Percentiles rank a stretch among this genome's conserved stretches.
Evolutionary conservation across 2,797 vertebrate genomes (phyloP).

Genomic region (Antennarius maculatus): DNA sequence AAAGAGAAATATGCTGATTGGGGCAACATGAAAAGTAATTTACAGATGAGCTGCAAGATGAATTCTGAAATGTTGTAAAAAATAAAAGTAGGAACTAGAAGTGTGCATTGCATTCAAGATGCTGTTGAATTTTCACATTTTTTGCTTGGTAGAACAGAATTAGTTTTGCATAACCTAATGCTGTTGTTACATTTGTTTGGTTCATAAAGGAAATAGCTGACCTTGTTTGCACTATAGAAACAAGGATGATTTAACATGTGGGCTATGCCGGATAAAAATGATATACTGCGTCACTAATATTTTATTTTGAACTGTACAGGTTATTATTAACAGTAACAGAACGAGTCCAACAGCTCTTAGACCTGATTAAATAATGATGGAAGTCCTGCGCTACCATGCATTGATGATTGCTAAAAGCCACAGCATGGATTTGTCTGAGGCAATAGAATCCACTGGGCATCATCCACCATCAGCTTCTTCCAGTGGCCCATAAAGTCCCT

Average conservation of each 20-base stretch:
- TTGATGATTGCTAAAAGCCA: slow-evolving; percentile 35
- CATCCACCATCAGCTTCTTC: slow-evolving; percentile 26
- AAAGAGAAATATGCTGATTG: slow-evolving; percentile 18
- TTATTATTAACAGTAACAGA: slow-evolving; percentile 26
- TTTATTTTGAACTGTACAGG: slow-evolving; percentile 13
- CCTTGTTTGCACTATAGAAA: background rate
- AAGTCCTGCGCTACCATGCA: slow-evolving; percentile 11
- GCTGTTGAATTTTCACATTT: slow-evolving; percentile 18
- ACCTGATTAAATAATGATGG: slow-evolving; percentile 40
- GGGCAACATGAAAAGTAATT: slow-evolving; percentile 17
- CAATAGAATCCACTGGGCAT: slow-evolving; percentile 21
- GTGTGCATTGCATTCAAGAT: slow-evolving; percentile 4
- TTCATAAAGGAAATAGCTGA: slow-evolving; percentile 12
- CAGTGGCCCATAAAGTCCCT: slow-evolving; percentile 17
- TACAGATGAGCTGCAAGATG: slow-evolving; percentile 27
- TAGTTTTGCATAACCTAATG: background rate
- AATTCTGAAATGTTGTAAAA: slow-evolving; percentile 30
- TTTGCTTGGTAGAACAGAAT: slow-evolving; percentile 9
- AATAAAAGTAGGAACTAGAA: slow-evolving; percentile 11
- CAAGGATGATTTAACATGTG: slow-evolving; percentile 32
- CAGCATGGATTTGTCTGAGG: slow-evolving; percentile 16
- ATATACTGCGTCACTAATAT: slow-evolving; percentile 19
- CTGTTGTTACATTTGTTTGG: slow-evolving; percentile 18
- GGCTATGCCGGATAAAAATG: slow-evolving; percentile 26
- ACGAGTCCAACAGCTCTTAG: slow-evolving; percentile 17